A percentile compares a stretch with the other conserved stretches of the same genome.
Evolutionary conservation across 92 coral and sea anemone genomes (phyloP).

Genomic region (Isaurus tuberculatus): DNA sequence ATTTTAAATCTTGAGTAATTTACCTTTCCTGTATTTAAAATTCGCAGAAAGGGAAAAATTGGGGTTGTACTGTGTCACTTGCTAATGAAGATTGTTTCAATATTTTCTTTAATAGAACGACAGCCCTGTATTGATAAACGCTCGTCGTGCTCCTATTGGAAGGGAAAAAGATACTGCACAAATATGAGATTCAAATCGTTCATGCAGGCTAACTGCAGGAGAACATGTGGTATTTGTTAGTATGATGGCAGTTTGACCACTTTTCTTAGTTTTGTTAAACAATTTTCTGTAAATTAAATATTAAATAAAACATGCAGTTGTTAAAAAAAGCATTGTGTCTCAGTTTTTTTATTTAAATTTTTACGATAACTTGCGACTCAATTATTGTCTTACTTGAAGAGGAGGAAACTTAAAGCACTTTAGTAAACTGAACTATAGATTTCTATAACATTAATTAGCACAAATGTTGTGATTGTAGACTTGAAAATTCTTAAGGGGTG

Average conservation of each 20-base stretch:
- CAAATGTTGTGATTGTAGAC: no score
- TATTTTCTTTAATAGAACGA: background rate
- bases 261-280: background rate
- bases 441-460: no score
- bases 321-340: no score
- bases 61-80: background rate
- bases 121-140: background rate
- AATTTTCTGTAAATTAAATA: background rate
- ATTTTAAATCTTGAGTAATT: no score
- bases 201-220: slow-evolving; percentile 68
- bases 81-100: background rate
- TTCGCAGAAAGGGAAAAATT: background rate
- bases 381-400: no score
- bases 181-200: slow-evolving; percentile 37
- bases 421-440: no score
- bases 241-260: background rate
- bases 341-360: no score
- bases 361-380: no score
- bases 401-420: no score
- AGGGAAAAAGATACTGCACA: background rate
- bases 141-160: background rate
- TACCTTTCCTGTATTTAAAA: no score
- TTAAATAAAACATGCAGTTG: no score
- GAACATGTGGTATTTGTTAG: slow-evolving; percentile 57
- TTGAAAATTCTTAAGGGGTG: no score